Base-by-base conservation (phyloP, 2,113 vertebrate genomes). In the Odocoileus hemionus region DNA sequence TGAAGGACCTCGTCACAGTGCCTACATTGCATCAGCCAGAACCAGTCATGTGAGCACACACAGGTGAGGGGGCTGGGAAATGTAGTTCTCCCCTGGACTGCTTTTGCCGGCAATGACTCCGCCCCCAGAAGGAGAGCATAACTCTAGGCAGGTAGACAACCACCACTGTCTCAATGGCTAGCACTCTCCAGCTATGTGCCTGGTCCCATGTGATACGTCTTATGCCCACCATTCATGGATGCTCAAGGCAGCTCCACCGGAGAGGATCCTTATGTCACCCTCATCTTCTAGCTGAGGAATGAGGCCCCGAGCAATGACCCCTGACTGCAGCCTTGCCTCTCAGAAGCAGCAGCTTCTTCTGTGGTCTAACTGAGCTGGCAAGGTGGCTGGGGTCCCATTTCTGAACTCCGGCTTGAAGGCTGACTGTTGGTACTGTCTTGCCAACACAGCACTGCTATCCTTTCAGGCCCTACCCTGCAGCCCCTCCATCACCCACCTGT, bases 391-490 rank as follows among this genome's bases (percentile, higher is more conserved):
- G 13, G 19, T 39, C 19, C 7, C 6, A 3, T 30, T n/a, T 28
- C 16, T 6, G 58, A 33, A 25, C 52, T 57, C 26, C 15, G 21
- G 47, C 26, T 78, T 17, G 78, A 58, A 89, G 89, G 43, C 30
- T 23, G 50, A n/a, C 23, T 7, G 6, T 30, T 4, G 57, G 78
- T 7, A 36, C 50, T 47, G 3, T 67, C 61, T 64, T 25, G n/a
- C 16, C 83, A 52, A 14, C 28, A 45, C 16, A 50, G 3, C 26
- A 11, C 55, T 4, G 25, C 17, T 13, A 16, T 28, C 50, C 55
- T 9, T 9, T 17, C 7, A 30, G 47, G 6, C 28, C 91, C 64
- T 26, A 23, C 5, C 0, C 9, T 2, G 4, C 3, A 6, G n/a
- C 5, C 6, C 7, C 55, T n/a, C 33, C 57, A 21, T 33, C 50